Conservation (phyloP, 2,113 vertebrate genomes). For the Gopherus flavomarginatus region DNA sequence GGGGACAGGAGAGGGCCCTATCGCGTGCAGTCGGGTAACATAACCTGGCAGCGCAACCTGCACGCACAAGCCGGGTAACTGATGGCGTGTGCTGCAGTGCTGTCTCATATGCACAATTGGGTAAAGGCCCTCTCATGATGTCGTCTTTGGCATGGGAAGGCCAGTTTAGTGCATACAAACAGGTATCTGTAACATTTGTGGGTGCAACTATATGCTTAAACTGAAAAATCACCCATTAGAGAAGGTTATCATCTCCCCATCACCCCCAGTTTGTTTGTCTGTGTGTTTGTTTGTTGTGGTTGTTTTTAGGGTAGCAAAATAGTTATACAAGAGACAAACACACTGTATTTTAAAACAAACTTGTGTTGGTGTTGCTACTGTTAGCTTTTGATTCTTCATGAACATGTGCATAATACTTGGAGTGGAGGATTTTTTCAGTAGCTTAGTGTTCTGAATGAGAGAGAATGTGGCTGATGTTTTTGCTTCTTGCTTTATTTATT, state of each 20-base stretch:
- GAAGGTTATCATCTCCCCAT: neutral
- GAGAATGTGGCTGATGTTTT: no score
- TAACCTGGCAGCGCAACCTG: no score
- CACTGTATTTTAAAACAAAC: neutral
- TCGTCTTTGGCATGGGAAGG: neutral
- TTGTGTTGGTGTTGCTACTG: neutral
- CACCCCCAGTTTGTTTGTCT: no score
- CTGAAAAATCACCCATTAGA: neutral
- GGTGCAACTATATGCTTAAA: neutral
- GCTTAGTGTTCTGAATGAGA: no score
- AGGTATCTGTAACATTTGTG: neutral
- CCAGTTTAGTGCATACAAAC: neutral
- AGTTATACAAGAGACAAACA: neutral
- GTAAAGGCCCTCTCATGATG: no score
- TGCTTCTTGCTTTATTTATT: no score
- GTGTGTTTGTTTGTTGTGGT: no score
- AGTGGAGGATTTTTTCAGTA: no score
- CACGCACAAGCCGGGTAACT: no score
- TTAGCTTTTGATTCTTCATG: neutral
- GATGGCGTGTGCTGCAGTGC: no score
- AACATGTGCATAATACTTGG: neutral
- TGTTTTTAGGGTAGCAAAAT: neutral
- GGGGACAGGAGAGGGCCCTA: rapidly evolving
- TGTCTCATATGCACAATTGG: neutral
- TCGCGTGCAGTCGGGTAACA: rapidly evolving